Conservation (phyloP, 2,797 vertebrate species). For the Muraenolepis orangiensis region DNA sequence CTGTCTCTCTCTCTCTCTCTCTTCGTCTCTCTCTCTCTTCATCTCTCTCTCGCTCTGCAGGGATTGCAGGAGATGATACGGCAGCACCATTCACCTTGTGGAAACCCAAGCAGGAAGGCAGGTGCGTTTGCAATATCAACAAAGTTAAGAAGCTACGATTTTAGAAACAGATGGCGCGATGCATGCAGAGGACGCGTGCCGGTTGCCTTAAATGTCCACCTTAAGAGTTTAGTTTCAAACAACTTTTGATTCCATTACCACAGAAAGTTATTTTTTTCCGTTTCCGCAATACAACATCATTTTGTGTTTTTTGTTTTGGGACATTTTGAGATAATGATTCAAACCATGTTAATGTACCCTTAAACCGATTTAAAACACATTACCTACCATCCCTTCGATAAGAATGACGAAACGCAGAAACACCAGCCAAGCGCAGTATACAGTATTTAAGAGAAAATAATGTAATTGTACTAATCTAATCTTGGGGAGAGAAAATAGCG, state of each 20-base stretch:
- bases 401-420: constrained; percentile 18
- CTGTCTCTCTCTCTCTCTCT: neutral
- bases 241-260: neutral
- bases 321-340: neutral
- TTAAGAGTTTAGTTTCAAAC: too few species aligned
- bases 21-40: neutral
- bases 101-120: constrained; percentile 24
- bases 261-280: neutral
- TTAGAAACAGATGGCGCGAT: neutral
- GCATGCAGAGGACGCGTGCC: neutral
- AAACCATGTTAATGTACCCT: neutral
- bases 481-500: constrained; percentile 21
- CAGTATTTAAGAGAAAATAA: constrained; percentile 27
- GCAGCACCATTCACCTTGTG: neutral
- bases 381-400: neutral
- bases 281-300: neutral
- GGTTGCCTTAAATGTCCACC: neutral
- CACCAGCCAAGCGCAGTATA: constrained; percentile 19
- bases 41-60: constrained; percentile 8
- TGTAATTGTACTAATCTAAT: constrained; percentile 29
- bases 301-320: neutral
- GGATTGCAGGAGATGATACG: constrained; percentile 42
- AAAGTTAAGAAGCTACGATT: neutral
- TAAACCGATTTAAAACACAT: neutral
- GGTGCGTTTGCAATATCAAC: constrained; percentile 22